Evolutionary conservation across 2,797 vertebrate species (phyloP), one percentile per base, ranked within the genome.

Genomic region (Liasis olivaceus): DNA sequence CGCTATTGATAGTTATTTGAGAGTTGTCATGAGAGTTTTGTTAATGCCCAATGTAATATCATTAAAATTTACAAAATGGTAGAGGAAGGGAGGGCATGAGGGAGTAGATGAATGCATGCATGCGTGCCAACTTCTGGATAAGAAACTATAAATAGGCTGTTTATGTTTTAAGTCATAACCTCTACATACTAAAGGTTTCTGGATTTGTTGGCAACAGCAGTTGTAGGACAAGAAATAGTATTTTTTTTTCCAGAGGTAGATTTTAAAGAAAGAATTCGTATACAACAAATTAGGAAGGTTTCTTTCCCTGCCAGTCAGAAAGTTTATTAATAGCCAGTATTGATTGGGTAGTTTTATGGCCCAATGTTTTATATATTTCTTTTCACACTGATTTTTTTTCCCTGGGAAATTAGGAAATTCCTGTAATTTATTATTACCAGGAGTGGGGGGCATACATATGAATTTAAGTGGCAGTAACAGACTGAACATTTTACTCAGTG

Each of bases 391-490:
- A 54, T 26, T 7, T 51, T n/a, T 56, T 84, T 62, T 62, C 51
- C 69, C 86, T 54, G 63, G 62, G 26, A 54, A 89, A 51, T 62
- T 88, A 62, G 54, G 47, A 92, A 58, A 92, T 90, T 62, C 62
- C 88, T 1, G 1, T 60, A 95, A 93, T 84, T 95, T 89, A 58
- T 24, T 51, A 0, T 85, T 47, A 60, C 1, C 59, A 89, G 96
- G 89, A 28, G 4, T 12, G 36, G 4, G 20, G 20, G 9, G 4
- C 24, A 98, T 81, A 81, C 36, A 97, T 98, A 98, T 97, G 98
- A 98, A 96, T 95, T 95, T 98, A 98, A 98, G 97, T 97, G 96
- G 88, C 96, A 95, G 94, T 97, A 98, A 98, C 98, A 98, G 97
- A 94, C 87, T 92, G 92, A 97, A 96, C 95, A 95, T 96, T 97